Conservation (phyloP, 2,797 vertebrate species). For the Lutjanus argentimaculatus region DNA sequence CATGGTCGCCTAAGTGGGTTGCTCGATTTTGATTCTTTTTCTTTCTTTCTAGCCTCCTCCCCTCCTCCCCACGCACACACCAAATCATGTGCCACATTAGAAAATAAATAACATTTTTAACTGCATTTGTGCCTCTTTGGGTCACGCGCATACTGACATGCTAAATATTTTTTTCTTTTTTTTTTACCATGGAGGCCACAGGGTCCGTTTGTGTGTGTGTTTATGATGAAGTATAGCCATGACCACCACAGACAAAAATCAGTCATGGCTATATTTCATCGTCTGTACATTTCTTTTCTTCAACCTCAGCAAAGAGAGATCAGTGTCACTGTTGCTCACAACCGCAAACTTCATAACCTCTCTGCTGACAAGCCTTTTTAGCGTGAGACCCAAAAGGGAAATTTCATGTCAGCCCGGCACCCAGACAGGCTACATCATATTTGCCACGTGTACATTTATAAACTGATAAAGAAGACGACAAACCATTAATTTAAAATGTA, state of each 20-base stretch:
- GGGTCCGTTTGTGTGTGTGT: neutral
- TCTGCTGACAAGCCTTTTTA: neutral
- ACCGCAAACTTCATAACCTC: neutral
- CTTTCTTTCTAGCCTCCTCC: constrained; percentile 37
- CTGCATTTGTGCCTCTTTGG: constrained; percentile 59
- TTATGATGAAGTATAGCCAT: constrained; percentile 1
- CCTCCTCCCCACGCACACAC: constrained; percentile 51
- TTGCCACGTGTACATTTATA: no score
- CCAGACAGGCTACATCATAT: no score
- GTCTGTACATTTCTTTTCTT: constrained; percentile 9
- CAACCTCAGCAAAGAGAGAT: neutral
- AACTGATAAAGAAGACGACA: no score
- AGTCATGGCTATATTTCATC: neutral
- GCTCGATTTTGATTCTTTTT: constrained; percentile 72
- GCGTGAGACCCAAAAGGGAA: no score
- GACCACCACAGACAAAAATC: neutral
- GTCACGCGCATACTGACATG: constrained; percentile 47
- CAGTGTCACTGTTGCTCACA: neutral
- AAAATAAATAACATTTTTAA: constrained; percentile 73
- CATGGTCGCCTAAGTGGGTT: constrained; percentile 78
- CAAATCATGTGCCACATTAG: constrained; percentile 72
- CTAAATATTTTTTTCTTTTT: constrained; percentile 21
- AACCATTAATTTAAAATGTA: no score
- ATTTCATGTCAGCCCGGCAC: no score
- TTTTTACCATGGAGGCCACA: constrained; percentile 15